Base-by-base conservation (phyloP, 2,113 vertebrate species). In the Tachysurus vachellii region DNA sequence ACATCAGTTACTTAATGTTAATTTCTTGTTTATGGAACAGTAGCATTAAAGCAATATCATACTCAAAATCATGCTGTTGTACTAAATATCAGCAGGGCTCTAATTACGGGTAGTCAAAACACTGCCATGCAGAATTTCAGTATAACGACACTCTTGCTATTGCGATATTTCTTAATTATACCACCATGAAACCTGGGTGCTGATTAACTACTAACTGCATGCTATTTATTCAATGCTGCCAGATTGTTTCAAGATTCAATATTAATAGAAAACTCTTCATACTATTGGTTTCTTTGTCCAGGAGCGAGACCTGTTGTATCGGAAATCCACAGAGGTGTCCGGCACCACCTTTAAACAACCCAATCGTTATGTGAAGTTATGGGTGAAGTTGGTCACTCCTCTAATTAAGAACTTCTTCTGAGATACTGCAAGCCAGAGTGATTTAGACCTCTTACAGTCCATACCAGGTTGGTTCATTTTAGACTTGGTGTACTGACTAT, bases 321-420 rank as follows among this genome's bases (percentile, higher is more conserved):
- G 91, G 85, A 90, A 94, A 85, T 98, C 98, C 19, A 94, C 92
- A 0, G 93, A 93, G 1, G 97, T 99, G 59, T 97, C 96, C 0
- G 77, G 93, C 0, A 93, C 95, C 68, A 99, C 98, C 0, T 99
- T 99, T 57, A 93, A 97, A 91, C 97, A 96, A 92, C 96, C 97
- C 0, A 94, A 95, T 87, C 97, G 97, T 47, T 93, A 95, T 0
- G 97, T 99, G 88, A 97, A 97, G 89, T 95, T 99, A 89, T 99
- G 98, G 98, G 98, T 99, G 89, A 99, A 98, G 92, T 94, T 99
- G 87, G 95, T 99, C 80, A 99, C 97, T 0, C 97, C 97, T 0
- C 91, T 99, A 87, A 99, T 99, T 91, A 99, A 99, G 95, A 99
- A 99, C 93, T 99, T 99, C 95, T 99, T 99, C 94, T 99, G 90